phyloP scores from a whole-genome alignment of 2,888 invertebrate genomes.

The Dusona sp. region DNA sequence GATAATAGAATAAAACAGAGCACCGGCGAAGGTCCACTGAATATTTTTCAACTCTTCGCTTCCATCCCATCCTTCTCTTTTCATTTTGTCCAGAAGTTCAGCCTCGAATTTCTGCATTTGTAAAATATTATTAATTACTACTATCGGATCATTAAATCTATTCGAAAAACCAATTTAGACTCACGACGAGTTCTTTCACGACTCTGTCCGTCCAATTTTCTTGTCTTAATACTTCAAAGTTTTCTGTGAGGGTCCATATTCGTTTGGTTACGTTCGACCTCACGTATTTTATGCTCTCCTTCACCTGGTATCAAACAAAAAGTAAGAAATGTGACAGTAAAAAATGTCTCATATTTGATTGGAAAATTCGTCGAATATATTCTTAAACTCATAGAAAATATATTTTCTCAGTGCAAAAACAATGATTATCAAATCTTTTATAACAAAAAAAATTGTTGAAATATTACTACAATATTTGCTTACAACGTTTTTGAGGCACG shows the following conservation, averaged over 20 bases:
- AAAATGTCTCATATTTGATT: not conserved
- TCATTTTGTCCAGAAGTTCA: slow-evolving; percentile 92
- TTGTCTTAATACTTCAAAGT: slow-evolving; percentile 88
- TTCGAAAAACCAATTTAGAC: slow-evolving; percentile 36
- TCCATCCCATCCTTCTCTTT: slow-evolving; percentile 96
- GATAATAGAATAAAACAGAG: slow-evolving; percentile 97
- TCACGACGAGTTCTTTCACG: slow-evolving; percentile 85
- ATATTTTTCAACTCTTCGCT: slow-evolving; percentile 87
- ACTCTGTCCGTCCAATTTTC: slow-evolving; percentile 93
- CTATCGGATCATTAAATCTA: not conserved
- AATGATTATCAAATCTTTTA: not conserved
- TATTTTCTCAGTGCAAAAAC: not conserved
- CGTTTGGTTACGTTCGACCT: slow-evolving; percentile 91
- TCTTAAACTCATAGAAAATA: not conserved
- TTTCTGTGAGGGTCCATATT: slow-evolving; percentile 91
- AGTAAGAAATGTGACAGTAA: not conserved
- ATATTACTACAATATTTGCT: not conserved
- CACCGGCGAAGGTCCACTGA: slow-evolving; percentile 95
- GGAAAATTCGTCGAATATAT: not conserved
- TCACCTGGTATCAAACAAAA: slow-evolving; percentile 87
- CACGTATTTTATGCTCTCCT: slow-evolving; percentile 90
- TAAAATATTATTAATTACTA: not conserved
- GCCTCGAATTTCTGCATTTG: slow-evolving; percentile 87
- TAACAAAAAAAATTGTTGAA: not conserved
- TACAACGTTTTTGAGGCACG: not conserved